These are phyloP conservation scores for Drosophila putrida DNA, from an alignment of 2,888 invertebrate genomes.

Conservation along the genomic window DNA sequence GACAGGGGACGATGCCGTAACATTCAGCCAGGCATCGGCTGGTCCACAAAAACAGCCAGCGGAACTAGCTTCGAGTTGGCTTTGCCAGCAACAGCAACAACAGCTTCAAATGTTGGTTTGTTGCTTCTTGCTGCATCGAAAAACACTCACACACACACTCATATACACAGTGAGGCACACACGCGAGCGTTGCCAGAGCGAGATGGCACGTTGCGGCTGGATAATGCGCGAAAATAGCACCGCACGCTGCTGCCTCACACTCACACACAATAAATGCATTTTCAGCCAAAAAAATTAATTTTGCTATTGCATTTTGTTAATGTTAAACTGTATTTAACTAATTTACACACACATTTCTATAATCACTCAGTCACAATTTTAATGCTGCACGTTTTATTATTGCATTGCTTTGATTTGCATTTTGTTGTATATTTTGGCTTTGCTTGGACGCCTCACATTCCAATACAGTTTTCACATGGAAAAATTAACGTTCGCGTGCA, in stretches of 20 bases:
- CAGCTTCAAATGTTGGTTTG: slow-evolving; percentile 64
- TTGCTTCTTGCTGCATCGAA: slow-evolving; percentile 66
- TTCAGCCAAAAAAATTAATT: slow-evolving; percentile 54
- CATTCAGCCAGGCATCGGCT: slow-evolving; percentile 60
- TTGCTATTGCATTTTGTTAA: slow-evolving; percentile 48
- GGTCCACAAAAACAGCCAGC: slow-evolving; percentile 58
- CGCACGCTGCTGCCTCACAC: slow-evolving; percentile 64
- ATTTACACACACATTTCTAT: slow-evolving; percentile 9
- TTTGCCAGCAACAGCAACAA: slow-evolving; percentile 46
- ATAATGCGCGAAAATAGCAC: slow-evolving; percentile 52
- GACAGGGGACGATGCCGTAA: slow-evolving; percentile 69
- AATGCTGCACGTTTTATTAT: slow-evolving; percentile 5
- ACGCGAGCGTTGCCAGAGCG: slow-evolving; percentile 57
- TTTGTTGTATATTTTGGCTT: slow-evolving; percentile 29
- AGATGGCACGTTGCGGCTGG: slow-evolving; percentile 48
- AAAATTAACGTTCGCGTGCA: slow-evolving; percentile 43
- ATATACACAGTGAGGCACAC: slow-evolving; percentile 31
- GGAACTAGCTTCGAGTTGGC: slow-evolving; percentile 69
- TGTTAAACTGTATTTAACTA: slow-evolving; percentile 23
- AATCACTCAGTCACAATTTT: slow-evolving; percentile 20
- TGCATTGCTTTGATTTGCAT: slow-evolving; percentile 16
- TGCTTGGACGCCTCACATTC: slow-evolving; percentile 68
- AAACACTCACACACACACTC: slow-evolving; percentile 38
- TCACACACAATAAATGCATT: slow-evolving; percentile 67
- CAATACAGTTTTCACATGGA: slow-evolving; percentile 63